Percentiles rank a stretch among this genome's conserved stretches.
phyloP scores from a whole-genome alignment of 2,888 invertebrate species.

The Agapostemon virescens region DNA sequence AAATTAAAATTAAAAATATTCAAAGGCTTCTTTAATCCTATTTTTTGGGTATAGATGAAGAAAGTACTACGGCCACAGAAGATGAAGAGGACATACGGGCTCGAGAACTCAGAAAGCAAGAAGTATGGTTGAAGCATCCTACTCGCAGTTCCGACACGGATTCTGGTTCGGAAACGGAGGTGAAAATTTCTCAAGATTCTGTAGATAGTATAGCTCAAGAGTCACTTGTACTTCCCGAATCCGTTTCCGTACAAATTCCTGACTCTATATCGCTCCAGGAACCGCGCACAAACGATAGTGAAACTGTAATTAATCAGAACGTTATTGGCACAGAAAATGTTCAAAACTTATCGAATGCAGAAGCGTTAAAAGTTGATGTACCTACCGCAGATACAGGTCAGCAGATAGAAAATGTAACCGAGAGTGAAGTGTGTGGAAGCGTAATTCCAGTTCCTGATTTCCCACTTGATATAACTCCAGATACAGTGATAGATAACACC shows the following conservation, averaged over 20 bases:
- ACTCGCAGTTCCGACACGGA: slow-evolving; percentile 85
- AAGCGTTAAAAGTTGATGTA: slow-evolving; percentile 24
- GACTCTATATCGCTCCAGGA: slow-evolving; percentile 36
- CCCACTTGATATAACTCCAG: slow-evolving; percentile 6
- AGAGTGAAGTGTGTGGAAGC: slow-evolving; percentile 42
- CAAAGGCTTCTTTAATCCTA: not conserved
- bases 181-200: slow-evolving; percentile 80
- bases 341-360: slow-evolving; percentile 12
- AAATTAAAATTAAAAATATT: not conserved
- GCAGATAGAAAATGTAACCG: slow-evolving; percentile 20
- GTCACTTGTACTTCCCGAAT: slow-evolving; percentile 42
- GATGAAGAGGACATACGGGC: slow-evolving; percentile 87
- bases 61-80: slow-evolving; percentile 87
- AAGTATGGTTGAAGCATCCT: slow-evolving; percentile 85
- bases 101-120: slow-evolving; percentile 85
- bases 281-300: slow-evolving; percentile 33
- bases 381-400: slow-evolving; percentile 16
- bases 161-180: slow-evolving; percentile 87
- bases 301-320: slow-evolving; percentile 26
- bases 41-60: slow-evolving; percentile 81
- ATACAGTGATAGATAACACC: slow-evolving; percentile 13
- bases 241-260: slow-evolving; percentile 35
- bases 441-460: slow-evolving; percentile 41
- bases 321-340: slow-evolving; percentile 18
- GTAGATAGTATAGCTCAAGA: slow-evolving; percentile 61